Evolutionary conservation across 2,113 vertebrate species (phyloP).

Genomic region (Eira barbara): DNA sequence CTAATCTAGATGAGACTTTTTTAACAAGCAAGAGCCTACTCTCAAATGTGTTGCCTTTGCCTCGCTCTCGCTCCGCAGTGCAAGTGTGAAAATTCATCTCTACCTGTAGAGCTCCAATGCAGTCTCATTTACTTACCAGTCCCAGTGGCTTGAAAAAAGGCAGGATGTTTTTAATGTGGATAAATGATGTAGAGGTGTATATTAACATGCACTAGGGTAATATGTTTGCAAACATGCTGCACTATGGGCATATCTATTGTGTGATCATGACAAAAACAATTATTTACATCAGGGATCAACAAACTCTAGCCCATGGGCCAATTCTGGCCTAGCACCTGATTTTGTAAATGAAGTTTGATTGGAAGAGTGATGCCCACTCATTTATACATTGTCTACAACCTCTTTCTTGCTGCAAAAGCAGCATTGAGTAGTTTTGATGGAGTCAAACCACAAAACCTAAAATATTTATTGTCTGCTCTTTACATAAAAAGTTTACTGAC

Average conservation of each 20-base stretch:
- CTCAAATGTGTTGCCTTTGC: not conserved
- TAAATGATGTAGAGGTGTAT: not conserved
- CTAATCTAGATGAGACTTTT: not conserved
- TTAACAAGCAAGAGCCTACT: not conserved
- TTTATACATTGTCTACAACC: not conserved
- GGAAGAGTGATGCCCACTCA: not conserved
- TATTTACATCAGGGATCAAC: not conserved
- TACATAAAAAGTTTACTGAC: not conserved
- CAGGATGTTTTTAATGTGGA: not conserved
- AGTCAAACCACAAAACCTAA: not conserved
- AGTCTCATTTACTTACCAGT: not conserved
- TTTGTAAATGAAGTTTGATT: not conserved
- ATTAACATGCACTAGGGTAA: not conserved
- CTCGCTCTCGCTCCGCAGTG: not conserved
- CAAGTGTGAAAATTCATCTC: not conserved
- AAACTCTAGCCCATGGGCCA: not conserved
- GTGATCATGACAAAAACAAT: not conserved
- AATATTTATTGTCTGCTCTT: not conserved
- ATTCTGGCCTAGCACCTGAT: too few species aligned
- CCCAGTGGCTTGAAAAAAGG: not conserved
- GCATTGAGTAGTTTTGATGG: not conserved
- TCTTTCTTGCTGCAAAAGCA: not conserved
- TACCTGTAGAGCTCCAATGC: fast-evolving
- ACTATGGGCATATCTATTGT: not conserved
- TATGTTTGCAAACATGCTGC: not conserved